Conservation (phyloP, 2,888 invertebrate species). For the Marronus borbonicus region DNA sequence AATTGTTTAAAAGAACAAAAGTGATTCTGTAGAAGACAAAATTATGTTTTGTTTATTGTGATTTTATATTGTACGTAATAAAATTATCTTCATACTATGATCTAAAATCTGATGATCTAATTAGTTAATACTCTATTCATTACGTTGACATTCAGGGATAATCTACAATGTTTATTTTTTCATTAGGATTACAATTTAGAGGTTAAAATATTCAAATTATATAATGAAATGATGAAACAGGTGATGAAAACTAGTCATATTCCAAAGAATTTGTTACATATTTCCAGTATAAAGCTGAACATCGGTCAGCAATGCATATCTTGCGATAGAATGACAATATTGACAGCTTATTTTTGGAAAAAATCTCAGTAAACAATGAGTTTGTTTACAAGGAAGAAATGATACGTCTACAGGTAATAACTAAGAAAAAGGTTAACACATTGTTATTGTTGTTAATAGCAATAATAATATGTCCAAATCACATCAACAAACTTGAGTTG, state of each 20-base stretch:
- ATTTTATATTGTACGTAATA: no score
- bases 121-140: no score
- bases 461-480: constrained; percentile 27
- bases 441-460: constrained; percentile 22
- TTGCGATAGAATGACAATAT: neutral
- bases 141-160: neutral
- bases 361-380: neutral
- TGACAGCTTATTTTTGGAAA: neutral
- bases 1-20: no score
- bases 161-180: neutral
- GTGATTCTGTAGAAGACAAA: no score
- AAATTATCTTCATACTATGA: no score
- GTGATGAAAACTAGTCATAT: neutral
- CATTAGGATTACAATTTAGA: constrained; percentile 9
- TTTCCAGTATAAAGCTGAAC: no score
- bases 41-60: no score
- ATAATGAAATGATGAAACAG: constrained; percentile 13
- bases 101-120: no score
- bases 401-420: neutral
- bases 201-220: neutral
- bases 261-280: neutral
- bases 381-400: neutral
- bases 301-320: neutral
- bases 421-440: constrained; percentile 15
- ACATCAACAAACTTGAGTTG: constrained; percentile 8